These are phyloP conservation scores for Synanthedon vespiformis DNA, from an alignment of 2,888 invertebrate genomes.

Conservation along the genomic window DNA sequence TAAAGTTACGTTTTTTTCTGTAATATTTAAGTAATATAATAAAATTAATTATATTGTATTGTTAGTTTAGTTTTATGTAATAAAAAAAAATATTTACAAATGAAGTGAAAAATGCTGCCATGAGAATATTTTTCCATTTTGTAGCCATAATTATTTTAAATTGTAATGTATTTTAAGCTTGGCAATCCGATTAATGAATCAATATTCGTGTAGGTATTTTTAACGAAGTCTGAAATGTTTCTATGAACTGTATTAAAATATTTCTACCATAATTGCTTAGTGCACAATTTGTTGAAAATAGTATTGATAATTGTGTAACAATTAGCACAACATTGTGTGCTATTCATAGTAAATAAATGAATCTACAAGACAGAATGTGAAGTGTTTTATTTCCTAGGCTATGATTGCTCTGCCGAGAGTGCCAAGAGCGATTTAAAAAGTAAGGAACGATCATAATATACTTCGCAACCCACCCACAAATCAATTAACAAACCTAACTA, in stretches of 20 bases:
- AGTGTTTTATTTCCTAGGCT: not conserved
- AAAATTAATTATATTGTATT: constrained; percentile 7
- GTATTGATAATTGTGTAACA: constrained; percentile 40
- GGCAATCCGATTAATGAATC: not conserved
- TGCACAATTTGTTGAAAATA: constrained; percentile 55
- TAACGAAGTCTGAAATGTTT: not conserved
- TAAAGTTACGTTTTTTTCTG: constrained; percentile 1
- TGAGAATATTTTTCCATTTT: constrained; percentile 7
- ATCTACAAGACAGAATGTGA: not conserved
- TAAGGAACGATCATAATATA: no score
- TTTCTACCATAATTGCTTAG: constrained; percentile 13
- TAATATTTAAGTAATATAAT: constrained; percentile 3
- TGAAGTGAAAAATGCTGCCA: constrained; percentile 1
- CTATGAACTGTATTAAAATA: not conserved
- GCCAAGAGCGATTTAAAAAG: no score
- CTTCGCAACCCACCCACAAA: no score
- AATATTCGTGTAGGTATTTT: not conserved
- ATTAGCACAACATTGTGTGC: constrained; percentile 54
- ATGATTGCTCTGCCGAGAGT: no score
- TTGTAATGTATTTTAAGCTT: constrained; percentile 4
- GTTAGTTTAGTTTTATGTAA: constrained; percentile 14
- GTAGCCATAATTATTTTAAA: constrained; percentile 22
- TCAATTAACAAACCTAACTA: no score
- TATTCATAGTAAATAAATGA: constrained; percentile 42
- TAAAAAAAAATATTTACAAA: constrained; percentile 27